Percentiles rank a stretch among this genome's conserved stretches.
Conservation (phyloP, 2,113 vertebrate species). For the Irena cyanogastra region DNA sequence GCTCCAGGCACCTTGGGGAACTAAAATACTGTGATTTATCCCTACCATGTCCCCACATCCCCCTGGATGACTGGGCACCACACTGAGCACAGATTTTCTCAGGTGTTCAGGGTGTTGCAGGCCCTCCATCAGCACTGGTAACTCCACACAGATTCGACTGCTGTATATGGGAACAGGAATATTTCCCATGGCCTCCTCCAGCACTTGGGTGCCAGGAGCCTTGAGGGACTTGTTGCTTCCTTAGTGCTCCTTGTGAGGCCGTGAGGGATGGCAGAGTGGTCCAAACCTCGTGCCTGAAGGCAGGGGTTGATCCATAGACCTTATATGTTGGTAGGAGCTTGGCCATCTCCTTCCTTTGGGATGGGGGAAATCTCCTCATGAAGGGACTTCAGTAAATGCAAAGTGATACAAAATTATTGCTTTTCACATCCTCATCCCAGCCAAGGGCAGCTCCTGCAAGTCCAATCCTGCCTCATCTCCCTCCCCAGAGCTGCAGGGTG, state of each 20-base stretch:
- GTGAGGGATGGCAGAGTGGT: fast-evolving
- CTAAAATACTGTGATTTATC: neutral
- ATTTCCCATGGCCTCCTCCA: neutral
- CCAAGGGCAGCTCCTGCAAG: neutral
- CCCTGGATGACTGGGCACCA: neutral
- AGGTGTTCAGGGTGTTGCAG: neutral
- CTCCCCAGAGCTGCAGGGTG: neutral
- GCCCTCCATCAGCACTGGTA: neutral
- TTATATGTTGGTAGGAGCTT: fast-evolving
- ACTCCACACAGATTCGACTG: fast-evolving
- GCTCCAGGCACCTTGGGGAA: neutral
- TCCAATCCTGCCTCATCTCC: neutral
- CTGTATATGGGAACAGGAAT: fast-evolving
- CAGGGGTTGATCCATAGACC: neutral
- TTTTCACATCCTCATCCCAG: neutral
- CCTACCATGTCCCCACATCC: fast-evolving
- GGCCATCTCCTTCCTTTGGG: neutral
- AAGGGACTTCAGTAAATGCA: neutral
- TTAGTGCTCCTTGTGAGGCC: neutral
- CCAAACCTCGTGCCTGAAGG: neutral
- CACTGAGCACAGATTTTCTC: neutral
- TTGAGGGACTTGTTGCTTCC: neutral
- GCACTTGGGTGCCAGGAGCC: neutral
- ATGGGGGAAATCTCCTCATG: neutral
- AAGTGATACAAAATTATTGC: fast-evolving